Evolutionary conservation across 2,888 invertebrate genomes (phyloP).

Genomic region (Callosobruchus maculatus): DNA sequence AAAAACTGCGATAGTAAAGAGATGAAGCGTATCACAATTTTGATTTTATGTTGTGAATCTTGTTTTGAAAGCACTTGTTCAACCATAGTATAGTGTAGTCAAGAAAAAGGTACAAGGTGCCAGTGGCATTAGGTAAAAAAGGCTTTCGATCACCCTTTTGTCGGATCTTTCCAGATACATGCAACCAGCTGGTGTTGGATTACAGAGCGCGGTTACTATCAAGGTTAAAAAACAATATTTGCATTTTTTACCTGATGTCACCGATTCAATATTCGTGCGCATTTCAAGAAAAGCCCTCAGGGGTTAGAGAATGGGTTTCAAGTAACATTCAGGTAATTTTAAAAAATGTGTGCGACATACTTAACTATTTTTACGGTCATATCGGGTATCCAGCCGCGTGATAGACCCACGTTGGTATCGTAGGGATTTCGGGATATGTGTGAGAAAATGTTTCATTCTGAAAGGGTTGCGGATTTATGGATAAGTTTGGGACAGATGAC

Average conservation of each 20-base stretch:
- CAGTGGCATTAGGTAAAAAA: conserved; percentile 2
- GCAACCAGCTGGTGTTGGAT: conserved; percentile 3
- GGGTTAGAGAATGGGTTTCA: conserved; percentile 21
- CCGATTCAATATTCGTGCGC: conserved; percentile 19
- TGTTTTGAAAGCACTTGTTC: too few relatives aligned
- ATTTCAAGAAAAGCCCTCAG: conserved; percentile 17
- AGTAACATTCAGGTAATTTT: conserved; percentile 22
- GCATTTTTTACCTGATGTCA: conserved; percentile 25
- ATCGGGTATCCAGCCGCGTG: conserved; percentile 20
- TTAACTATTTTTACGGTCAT: conserved; percentile 21
- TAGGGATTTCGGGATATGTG: background rate
- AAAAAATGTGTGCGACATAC: conserved; percentile 24
- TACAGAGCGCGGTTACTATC: background rate
- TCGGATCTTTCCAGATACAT: conserved; percentile 1
- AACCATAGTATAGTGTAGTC: too few relatives aligned
- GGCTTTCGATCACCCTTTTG: background rate
- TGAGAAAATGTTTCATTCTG: background rate
- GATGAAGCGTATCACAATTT: too few relatives aligned
- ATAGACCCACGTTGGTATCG: background rate
- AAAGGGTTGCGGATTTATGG: background rate
- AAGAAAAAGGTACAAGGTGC: too few relatives aligned
- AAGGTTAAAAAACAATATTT: conserved; percentile 20
- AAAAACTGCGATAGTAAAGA: too few relatives aligned
- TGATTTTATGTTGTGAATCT: too few relatives aligned
- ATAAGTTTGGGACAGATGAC: background rate